Base-by-base conservation (phyloP, 2,797 vertebrate species). In the Ispidina picta region DNA sequence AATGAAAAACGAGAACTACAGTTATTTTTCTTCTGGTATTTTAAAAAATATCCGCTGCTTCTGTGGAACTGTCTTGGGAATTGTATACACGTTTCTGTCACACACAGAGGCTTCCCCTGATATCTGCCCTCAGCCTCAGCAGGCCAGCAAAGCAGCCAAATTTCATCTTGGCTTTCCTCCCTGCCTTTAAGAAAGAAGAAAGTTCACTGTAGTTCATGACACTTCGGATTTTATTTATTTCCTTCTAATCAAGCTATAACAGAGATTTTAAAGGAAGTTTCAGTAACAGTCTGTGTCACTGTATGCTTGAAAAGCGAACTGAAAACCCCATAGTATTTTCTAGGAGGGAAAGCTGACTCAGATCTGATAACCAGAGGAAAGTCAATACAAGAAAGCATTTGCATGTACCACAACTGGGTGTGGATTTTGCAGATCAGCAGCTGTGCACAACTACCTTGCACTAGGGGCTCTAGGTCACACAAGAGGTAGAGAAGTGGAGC, bases 171-270 rank as follows among this genome's bases (percentile, higher is more conserved):
- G 86, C 90, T 81, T 63, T 65, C 29, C 74, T 76, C 66, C 48
- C 54, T 65, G 60, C 72, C 82, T 60, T 37, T 8, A 55, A 70
- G 79, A 92, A 73, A 65, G 83, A 96, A 43, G 44, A 49, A 80
- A 93, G 64, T 59, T 94, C 90, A 43, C 64, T 65, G 86, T 13
- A 52, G 31, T 39, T 66, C 71, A 26, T 6, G n/a, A 52, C 23
- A n/a, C 60, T 74, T 83, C 13, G 7, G 3, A 77, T 76, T 92
- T 76, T 73, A 12, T 39, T 70, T 31, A 23, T 76, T 66, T 73
- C 73, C 29, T 86, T 93, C 69, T 82, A 83, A 86, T 60, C 64
- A 81, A 82, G 58, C 70, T 48, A 66, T 31, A 65, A 41, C 70
- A 68, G 18, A 21, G 71, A 79, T 44, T 51, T 93, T 92, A 89